Base-by-base conservation (phyloP, 1,140 invertebrate genomes). In the Atopsyche davidsoni region DNA sequence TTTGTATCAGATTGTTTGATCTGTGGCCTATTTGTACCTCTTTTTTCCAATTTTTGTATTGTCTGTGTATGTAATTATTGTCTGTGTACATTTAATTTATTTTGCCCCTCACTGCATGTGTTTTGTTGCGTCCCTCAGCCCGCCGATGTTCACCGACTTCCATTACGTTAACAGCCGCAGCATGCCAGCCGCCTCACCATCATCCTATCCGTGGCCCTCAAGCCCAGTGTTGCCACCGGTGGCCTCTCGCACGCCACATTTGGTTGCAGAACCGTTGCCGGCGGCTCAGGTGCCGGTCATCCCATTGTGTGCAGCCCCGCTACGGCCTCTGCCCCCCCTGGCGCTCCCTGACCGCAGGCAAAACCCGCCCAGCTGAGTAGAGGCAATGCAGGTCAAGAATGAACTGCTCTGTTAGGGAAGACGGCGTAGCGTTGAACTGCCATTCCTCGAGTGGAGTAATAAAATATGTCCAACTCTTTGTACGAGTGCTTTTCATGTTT, bases 211-310 rank as follows among this genome's bases (percentile, higher is more conserved):
- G 28, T 86, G 83, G 83, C 82, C 83, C 54, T 78, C 79, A 43
- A 84, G 81, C 64, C 83, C 84, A 56, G 79, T 85, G 45, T 69
- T 86, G 57, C 83, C 83, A 51, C 78, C 83, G 44, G 78, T 83
- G 53, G 79, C 79, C 56, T 79, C 79, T 58, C 73, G 83, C 49
- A 83, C 83, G 55, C 80, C 80, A 40, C 83, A 86, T 66, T 76
- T 85, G 41, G 81, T 85, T 32, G 82, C 83, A 16, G 83, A 85
- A 63, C 82, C 80, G 53, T 75, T 78, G 62, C 64, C 73, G 57
- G 67, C 69, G 34, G 69, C 74, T 59, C 53, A 65, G 42, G 64
- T 65, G 64, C 65, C 64, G 21, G 64, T 70, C 53, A 63, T 11
- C 24, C 0, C 36, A 23, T n/a, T n/a, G n/a, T n/a, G n/a, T n/a